Base-by-base conservation (phyloP, 2,888 invertebrate genomes). In the Andricus curvator region DNA sequence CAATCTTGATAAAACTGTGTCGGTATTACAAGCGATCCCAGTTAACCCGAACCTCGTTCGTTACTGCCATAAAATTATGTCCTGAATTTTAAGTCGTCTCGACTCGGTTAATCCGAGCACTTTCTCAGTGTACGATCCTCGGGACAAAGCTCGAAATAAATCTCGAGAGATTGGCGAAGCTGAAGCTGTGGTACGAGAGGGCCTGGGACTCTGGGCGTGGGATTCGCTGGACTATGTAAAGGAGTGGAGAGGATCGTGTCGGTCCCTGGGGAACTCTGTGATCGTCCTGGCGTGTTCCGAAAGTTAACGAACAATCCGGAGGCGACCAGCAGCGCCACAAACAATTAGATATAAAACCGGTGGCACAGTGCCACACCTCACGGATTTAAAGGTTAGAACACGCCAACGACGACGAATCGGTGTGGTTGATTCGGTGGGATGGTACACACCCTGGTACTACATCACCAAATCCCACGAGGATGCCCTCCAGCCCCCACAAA, bases 261-360 rank as follows among this genome's bases (percentile, higher is more conserved):
- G 78, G 79, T 84, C 85, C 83, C 85, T 79, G 70, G 79, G 83
- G 84, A 84, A 80, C 44, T 79, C 78, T 78, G 80, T 81, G 82
- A 81, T 82, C 79, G 82, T 74, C 82, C 81, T 76, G 82, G 67
- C 84, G 81, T 80, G 79, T 84, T 80, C 79, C 77, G 79, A 22
- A 79, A 76, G 81, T 81, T 82, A 84, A 86, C 84, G 81, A 86
- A 85, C 82, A 83, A 81, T 81, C 80, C 82, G 77, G 33, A 77
- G 81, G 68, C 66, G 80, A 67, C 81, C 78, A 82, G 78, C 82
- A 78, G 80, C 77, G 81, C 85, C 86, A 83, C 87, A 86, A 88
- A 88, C 87, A 89, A 88, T 89, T 88, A 87, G 84, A 88, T 87
- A 87, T 86, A 87, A 87, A 86, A 84, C 84, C 82, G 80, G 66